phyloP scores from a whole-genome alignment of 2,888 invertebrate species.

The Cataglyphis cursor region DNA sequence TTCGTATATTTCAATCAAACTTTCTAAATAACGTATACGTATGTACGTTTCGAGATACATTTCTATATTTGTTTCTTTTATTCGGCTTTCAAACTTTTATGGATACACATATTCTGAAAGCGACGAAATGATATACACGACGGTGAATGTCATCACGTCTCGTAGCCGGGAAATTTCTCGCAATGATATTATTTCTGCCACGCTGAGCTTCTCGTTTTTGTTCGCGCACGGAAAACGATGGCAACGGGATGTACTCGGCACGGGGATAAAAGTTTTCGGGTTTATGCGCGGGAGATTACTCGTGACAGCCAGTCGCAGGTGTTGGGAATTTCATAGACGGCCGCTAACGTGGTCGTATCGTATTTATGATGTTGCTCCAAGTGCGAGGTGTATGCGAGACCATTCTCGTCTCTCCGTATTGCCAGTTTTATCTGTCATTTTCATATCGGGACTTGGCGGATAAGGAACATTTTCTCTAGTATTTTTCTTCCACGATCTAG shows the following conservation, averaged over 20 bases:
- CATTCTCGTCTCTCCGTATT: neutral
- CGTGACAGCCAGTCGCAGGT: slow-evolving; percentile 49
- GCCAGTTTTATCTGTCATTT: slow-evolving; percentile 39
- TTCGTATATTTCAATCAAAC: slow-evolving; percentile 18
- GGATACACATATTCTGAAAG: neutral
- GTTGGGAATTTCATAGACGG: slow-evolving; percentile 57
- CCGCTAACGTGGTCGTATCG: slow-evolving; percentile 51
- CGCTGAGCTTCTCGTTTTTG: slow-evolving; percentile 22
- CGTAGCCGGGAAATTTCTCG: slow-evolving; percentile 11
- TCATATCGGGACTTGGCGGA: slow-evolving; percentile 19
- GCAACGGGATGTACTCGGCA: slow-evolving; percentile 5
- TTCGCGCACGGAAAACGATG: neutral
- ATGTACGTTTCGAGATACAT: neutral
- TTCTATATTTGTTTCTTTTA: neutral
- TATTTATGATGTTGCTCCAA: slow-evolving; percentile 57
- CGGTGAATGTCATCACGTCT: neutral
- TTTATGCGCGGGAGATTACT: slow-evolving; percentile 40
- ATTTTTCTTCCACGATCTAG: slow-evolving; percentile 6
- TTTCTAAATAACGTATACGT: neutral
- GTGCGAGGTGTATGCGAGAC: slow-evolving; percentile 18
- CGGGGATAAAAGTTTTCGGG: slow-evolving; percentile 42
- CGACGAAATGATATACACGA: neutral
- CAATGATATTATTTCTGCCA: slow-evolving; percentile 8
- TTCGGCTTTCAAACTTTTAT: neutral
- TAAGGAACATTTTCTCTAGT: slow-evolving; percentile 12